Conservation (phyloP, 1,140 invertebrate species). For the Neuroterus valhalla region DNA sequence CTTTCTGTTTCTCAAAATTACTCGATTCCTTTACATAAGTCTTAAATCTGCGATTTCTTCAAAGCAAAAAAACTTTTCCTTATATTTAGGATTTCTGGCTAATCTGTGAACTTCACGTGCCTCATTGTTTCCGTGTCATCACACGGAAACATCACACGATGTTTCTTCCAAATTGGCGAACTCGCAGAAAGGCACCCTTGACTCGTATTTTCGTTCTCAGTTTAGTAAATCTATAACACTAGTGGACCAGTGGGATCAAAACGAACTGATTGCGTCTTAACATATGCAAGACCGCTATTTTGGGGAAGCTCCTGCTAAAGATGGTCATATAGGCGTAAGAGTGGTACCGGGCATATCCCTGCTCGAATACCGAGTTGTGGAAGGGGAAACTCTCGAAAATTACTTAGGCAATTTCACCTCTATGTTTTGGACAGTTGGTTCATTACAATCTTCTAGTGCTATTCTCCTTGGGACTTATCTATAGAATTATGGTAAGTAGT, state of each 20-base stretch:
- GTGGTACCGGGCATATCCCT: constrained; percentile 62
- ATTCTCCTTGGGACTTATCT: constrained; percentile 36
- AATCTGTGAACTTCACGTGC: too few relatives aligned
- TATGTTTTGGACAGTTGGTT: constrained; percentile 71
- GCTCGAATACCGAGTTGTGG: constrained; percentile 46
- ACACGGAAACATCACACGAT: too few relatives aligned
- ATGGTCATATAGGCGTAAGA: constrained; percentile 67
- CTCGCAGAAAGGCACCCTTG: too few relatives aligned
- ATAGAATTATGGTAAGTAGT: constrained; percentile 34
- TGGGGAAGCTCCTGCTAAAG: constrained; percentile 69
- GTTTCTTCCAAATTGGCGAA: too few relatives aligned
- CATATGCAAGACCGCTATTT: constrained; percentile 40
- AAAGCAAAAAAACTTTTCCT: too few relatives aligned
- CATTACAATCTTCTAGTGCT: constrained; percentile 70
- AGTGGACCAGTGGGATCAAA: not conserved
- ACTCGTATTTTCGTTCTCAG: too few relatives aligned
- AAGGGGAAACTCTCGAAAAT: constrained; percentile 65
- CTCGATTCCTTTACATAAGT: too few relatives aligned
- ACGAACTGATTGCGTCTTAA: not conserved
- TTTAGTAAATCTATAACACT: too few relatives aligned
- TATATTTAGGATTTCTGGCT: too few relatives aligned
- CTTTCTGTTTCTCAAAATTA: too few relatives aligned
- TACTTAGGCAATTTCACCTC: constrained; percentile 72
- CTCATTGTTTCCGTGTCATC: too few relatives aligned
- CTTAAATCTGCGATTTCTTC: too few relatives aligned